Base-by-base conservation (phyloP, 2,888 invertebrate genomes). In the Scaptomyza polygonia region DNA sequence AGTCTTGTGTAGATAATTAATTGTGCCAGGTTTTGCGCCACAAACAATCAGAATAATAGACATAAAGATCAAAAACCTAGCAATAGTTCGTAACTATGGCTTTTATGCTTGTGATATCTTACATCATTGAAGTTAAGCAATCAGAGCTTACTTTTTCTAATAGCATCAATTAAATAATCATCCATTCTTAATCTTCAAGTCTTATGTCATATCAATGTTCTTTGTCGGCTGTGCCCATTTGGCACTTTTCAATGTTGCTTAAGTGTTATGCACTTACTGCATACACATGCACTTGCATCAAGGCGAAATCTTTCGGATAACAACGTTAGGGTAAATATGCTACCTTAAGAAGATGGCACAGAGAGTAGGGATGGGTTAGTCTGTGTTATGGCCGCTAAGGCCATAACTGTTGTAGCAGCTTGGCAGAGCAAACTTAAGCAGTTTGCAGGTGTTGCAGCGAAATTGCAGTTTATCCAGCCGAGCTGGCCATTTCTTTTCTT, bases 391-490 rank as follows among this genome's bases (percentile, higher is more conserved):
- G 81, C 71, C 62, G 48, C 55, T 65, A 45, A 71, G 57, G 76
- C 77, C 74, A 86, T 86, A 82, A 82, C 84, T 84, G 81, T 58
- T 70, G 67, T 52, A 72, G 65, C 49, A 70, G 79, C 68, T 68
- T 66, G 58, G 71, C 61, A 48, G 62, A 75, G 79, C 64, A 77
- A 85, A 85, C 77, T 84, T 84, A 69, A 84, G 86, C 88, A 79
- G 80, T 79, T 77, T 71, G 65, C 84, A 84, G 84, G 84, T 84
- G 84, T 85, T 84, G 87, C 84, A 82, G 61, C 86, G 73, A 79
- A 87, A 84, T 87, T 84, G 83, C 84, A 87, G 84, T 84, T 85
- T 87, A 84, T 84, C 84, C 79, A 75, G 67, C 61, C 77, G 61
- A 51, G 14, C 59, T 53, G 57, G 52, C 57, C 34, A 49, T 56